Base-by-base conservation (phyloP, 1,140 invertebrate genomes). In the Drosophila nannoptera region DNA sequence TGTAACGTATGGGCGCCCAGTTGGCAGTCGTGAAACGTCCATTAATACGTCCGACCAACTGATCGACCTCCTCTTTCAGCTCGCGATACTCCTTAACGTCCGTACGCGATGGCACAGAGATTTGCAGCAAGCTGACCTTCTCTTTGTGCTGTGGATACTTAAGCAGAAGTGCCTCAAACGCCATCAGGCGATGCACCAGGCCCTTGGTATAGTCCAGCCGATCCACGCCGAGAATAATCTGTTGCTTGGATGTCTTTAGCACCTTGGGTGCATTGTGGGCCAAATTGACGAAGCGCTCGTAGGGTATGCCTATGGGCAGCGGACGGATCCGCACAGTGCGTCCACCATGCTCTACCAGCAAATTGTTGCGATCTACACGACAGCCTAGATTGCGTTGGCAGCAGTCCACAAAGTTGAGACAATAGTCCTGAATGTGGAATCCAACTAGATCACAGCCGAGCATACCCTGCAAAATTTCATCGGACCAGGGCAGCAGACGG, bases 151-250 rank as follows among this genome's bases (percentile, higher is more conserved):
- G 94, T 0, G 96, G 96, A 90, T 97, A 93, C 75, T 95, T 96
- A 67, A 96, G 94, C 14, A 98, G 88, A 35, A 98, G 90, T 67
- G 93, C 92, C 88, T 97, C 96, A 75, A 97, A 97, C 0, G 96
- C 95, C 90, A 93, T 93, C 4, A 98, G 90, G 67, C 96, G 92
- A 76, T 97, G 93, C 2, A 96, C 95, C 52, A 98, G 90, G 4
- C 96, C 96, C 91, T 98, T 98, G 3, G 96, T 97, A 78, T 97
- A 98, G 89, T 98, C 96, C 48, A 97, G 90, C 60, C 96, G 92
- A 89, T 97, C 96, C 8, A 97, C 96, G 0, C 96, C 96, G 8
- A 97, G 90, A 38, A 89, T 88, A 7, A 97, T 93, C 89, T 97
- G 95, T 84, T 96, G 95, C 50, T 86, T 82, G n/a, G 75, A 76